phyloP scores from a whole-genome alignment of 53 echinoderm and acorn worm genomes.

The Glandiceps talaboti region DNA sequence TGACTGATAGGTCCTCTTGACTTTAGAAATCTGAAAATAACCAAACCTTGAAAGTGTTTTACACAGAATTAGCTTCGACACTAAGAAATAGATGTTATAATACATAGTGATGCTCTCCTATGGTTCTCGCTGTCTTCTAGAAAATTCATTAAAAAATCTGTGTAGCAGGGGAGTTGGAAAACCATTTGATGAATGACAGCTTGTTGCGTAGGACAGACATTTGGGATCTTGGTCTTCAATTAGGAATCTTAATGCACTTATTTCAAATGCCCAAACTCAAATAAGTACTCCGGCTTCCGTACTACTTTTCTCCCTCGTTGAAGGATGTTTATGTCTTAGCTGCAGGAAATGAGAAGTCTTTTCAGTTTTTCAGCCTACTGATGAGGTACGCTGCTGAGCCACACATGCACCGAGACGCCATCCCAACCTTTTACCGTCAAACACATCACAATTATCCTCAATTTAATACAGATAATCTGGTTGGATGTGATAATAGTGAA shows the following conservation, averaged over 20 bases:
- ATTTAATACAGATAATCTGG: not conserved
- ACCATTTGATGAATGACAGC: not conserved
- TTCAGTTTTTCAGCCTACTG: not conserved
- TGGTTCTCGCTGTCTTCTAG: not conserved
- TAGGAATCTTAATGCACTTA: not conserved
- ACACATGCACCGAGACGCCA: not conserved
- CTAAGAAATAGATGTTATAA: too few species aligned
- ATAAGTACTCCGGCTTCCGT: not conserved
- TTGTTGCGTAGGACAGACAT: not conserved
- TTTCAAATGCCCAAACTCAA: not conserved
- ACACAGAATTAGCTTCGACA: too few species aligned
- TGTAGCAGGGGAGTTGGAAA: not conserved
- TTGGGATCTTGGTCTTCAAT: not conserved
- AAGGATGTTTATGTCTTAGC: not conserved
- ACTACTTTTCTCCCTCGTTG: not conserved
- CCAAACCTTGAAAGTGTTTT: too few species aligned
- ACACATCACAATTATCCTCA: not conserved
- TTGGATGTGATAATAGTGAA: not conserved
- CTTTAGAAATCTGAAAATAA: too few species aligned
- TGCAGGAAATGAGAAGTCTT: not conserved
- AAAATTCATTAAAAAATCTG: not conserved
- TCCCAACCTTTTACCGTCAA: not conserved
- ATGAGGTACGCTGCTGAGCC: not conserved
- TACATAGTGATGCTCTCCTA: too few species aligned
- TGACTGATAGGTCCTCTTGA: too few species aligned